phyloP scores from a whole-genome alignment of 2,797 vertebrate species.

The Antrozous pallidus region DNA sequence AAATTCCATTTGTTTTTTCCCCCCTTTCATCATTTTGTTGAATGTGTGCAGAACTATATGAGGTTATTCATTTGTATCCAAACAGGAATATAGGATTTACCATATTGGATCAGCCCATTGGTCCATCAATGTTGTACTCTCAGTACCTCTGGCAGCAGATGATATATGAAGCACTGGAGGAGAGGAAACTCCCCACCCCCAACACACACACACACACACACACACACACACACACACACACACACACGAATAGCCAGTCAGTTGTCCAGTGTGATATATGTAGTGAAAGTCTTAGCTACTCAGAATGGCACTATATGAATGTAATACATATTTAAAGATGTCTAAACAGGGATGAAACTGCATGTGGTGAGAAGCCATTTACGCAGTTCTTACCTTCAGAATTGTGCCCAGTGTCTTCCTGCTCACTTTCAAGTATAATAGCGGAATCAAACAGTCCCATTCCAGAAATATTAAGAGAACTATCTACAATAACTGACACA shows the following conservation, averaged over 20 bases:
- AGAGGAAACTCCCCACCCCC: neutral
- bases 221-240: neutral
- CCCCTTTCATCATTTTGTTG: conserved; percentile 72
- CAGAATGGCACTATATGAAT: neutral
- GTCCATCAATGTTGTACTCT: conserved; percentile 68
- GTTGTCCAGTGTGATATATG: conserved; percentile 53
- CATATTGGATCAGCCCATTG: conserved; percentile 72
- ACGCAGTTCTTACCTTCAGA: conserved; percentile 35
- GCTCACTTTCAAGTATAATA: conserved; percentile 54
- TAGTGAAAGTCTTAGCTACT: conserved; percentile 34
- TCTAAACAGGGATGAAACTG: conserved; percentile 16
- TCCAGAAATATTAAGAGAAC: conserved; percentile 28
- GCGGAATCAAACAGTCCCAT: neutral
- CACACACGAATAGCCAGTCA: conserved; percentile 45
- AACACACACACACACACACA: neutral
- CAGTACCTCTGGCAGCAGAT: conserved; percentile 64
- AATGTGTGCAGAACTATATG: conserved; percentile 67
- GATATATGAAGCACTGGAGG: conserved; percentile 61
- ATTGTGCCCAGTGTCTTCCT: conserved; percentile 18
- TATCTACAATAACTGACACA: neutral
- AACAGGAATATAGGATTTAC: conserved; percentile 73
- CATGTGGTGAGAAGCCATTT: conserved; percentile 2
- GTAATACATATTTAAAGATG: conserved; percentile 46
- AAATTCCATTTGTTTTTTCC: conserved; percentile 72
- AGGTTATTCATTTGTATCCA: conserved; percentile 75